These are phyloP conservation scores for Cynocephalus volans DNA, from an alignment of 2,113 vertebrate species.

Conservation along the genomic window DNA sequence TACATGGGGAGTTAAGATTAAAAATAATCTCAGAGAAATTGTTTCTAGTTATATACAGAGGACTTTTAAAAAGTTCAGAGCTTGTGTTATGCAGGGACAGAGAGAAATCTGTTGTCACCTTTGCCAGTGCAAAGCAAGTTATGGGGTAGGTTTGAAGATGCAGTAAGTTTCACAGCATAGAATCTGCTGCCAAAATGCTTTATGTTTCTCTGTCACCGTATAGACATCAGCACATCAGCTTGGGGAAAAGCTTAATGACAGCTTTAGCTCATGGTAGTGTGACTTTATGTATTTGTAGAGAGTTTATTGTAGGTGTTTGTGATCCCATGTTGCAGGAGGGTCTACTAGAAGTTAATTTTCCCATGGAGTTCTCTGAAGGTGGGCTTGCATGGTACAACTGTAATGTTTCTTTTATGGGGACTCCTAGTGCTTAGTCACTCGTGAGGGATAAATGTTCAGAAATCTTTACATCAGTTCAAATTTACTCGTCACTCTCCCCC, in stretches of 20 bases:
- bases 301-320: not conserved
- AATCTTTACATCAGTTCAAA: not conserved
- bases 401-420: not conserved
- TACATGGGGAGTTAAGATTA: not conserved
- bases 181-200: not conserved
- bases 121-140: not conserved
- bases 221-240: not conserved
- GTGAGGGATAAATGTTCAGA: not conserved
- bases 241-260: not conserved
- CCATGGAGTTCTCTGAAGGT: not conserved
- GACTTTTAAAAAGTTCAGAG: not conserved
- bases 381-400: not conserved
- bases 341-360: not conserved
- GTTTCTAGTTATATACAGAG: not conserved
- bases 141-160: not conserved
- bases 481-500: not conserved
- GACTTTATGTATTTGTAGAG: not conserved
- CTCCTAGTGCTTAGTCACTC: not conserved
- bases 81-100: not conserved
- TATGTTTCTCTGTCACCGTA: not conserved
- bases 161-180: not conserved
- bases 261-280: not conserved
- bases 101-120: not conserved
- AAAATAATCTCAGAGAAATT: not conserved
- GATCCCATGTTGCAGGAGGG: not conserved